Evolutionary conservation across 1,140 invertebrate species (phyloP).

Genomic region (Sarcophaga peregrina): DNA sequence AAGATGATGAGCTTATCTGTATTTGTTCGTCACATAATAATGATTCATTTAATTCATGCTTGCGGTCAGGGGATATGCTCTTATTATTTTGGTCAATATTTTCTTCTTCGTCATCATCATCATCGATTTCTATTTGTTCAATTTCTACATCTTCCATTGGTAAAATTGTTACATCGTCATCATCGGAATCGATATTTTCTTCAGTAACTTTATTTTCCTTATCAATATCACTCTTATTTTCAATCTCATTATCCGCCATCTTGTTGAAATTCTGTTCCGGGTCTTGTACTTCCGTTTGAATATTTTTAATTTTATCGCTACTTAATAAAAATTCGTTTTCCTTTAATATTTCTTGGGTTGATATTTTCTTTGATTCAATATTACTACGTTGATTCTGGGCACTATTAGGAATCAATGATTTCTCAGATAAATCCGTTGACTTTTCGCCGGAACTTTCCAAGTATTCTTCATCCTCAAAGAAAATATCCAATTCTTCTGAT

Average conservation of each 20-base stretch:
- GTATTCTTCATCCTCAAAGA: slow-evolving; percentile 32
- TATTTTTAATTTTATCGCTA: neutral
- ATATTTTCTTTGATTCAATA: neutral
- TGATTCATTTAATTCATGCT: slow-evolving; percentile 51
- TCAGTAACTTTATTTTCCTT: neutral
- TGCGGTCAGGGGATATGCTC: neutral
- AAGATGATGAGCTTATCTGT: slow-evolving; percentile 41
- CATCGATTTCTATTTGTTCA: slow-evolving; percentile 38
- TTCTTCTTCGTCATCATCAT: slow-evolving; percentile 17
- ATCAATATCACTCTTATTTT: neutral
- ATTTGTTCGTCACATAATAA: slow-evolving; percentile 54
- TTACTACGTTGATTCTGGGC: neutral
- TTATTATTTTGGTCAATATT: neutral
- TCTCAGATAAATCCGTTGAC: neutral
- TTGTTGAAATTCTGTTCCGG: neutral
- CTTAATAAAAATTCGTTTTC: no score
- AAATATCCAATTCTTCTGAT: neutral
- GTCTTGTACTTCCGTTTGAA: neutral
- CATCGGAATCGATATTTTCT: neutral
- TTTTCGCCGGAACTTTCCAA: slow-evolving; percentile 24
- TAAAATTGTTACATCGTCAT: slow-evolving; percentile 31
- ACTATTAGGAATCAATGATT: neutral
- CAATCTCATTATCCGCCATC: neutral
- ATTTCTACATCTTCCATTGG: slow-evolving; percentile 2
- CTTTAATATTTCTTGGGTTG: neutral